Percentiles rank a stretch among this genome's conserved stretches.
phyloP scores from a whole-genome alignment of 2,797 vertebrate genomes.

The Pipistrellus pipistrellus region DNA sequence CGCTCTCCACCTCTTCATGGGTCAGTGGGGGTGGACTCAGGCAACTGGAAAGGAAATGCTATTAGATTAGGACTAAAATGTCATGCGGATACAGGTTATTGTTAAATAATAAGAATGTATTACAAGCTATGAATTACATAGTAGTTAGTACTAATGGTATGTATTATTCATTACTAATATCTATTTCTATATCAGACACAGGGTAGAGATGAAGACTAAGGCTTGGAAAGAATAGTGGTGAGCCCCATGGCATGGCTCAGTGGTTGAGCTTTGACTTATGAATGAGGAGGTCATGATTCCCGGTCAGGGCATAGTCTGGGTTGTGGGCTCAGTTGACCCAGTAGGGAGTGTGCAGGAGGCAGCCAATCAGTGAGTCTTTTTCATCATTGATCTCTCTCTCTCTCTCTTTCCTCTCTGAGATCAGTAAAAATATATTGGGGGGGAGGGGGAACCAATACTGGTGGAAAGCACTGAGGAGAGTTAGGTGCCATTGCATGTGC shows the following conservation, averaged over 20 bases:
- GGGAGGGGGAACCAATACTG: background rate
- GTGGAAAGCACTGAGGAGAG: background rate
- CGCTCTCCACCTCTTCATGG: background rate
- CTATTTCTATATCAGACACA: background rate
- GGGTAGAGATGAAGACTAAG: background rate
- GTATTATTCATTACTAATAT: background rate
- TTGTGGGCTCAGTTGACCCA: no score
- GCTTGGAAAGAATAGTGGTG: background rate
- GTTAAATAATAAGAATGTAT: background rate
- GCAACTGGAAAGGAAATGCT: conserved; percentile 68
- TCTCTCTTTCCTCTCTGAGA: no score
- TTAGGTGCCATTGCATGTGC: background rate
- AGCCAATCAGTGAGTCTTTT: no score
- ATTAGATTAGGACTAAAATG: background rate
- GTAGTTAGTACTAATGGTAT: background rate
- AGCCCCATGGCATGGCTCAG: no score
- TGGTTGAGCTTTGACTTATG: no score
- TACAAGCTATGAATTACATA: background rate
- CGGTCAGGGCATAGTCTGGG: no score
- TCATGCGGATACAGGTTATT: background rate
- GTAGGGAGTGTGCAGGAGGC: no score
- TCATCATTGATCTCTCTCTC: no score
- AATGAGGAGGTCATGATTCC: no score
- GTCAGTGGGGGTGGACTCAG: conserved; percentile 38
- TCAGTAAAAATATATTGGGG: no score